These are phyloP conservation scores for Archegozetes longisetosus DNA, from an alignment of 1,140 invertebrate species.

Conservation along the genomic window DNA sequence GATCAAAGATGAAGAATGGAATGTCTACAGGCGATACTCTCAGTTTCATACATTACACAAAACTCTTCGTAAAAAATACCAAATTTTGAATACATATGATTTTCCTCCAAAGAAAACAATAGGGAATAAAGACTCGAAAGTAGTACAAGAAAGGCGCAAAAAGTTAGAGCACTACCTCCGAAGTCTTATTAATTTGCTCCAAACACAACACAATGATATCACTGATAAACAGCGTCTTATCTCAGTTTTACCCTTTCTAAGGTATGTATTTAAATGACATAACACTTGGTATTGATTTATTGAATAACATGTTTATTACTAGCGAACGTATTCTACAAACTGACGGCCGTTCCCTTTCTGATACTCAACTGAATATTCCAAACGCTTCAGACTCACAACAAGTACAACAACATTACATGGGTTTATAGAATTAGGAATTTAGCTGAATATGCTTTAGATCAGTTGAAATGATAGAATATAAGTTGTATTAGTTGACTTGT, in stretches of 20 bases:
- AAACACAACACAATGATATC: constrained; percentile 35
- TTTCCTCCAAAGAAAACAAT: constrained; percentile 88
- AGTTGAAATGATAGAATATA: too few relatives aligned
- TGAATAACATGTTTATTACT: not conserved
- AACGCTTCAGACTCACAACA: not conserved
- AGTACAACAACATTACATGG: constrained; percentile 16
- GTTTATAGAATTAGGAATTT: constrained; percentile 4
- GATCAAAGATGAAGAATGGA: constrained; percentile 77
- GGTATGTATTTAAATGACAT: not conserved
- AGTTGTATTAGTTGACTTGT: too few relatives aligned
- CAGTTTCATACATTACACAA: constrained; percentile 69
- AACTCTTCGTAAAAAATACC: constrained; percentile 61
- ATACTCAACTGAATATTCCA: not conserved
- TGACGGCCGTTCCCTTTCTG: constrained; percentile 9
- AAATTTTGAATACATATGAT: constrained; percentile 55
- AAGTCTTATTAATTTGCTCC: constrained; percentile 48
- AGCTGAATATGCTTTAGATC: not conserved
- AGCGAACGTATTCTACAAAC: not conserved
- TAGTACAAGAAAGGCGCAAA: constrained; percentile 58
- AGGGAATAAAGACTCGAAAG: constrained; percentile 65
- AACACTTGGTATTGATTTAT: not conserved
- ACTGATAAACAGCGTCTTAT: constrained; percentile 10
- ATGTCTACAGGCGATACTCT: constrained; percentile 75
- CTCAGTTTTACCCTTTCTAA: constrained; percentile 7
- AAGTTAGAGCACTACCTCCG: constrained; percentile 60